These are phyloP conservation scores for Papilio demoleus DNA, from an alignment of 2,888 invertebrate genomes.

Conservation along the genomic window DNA sequence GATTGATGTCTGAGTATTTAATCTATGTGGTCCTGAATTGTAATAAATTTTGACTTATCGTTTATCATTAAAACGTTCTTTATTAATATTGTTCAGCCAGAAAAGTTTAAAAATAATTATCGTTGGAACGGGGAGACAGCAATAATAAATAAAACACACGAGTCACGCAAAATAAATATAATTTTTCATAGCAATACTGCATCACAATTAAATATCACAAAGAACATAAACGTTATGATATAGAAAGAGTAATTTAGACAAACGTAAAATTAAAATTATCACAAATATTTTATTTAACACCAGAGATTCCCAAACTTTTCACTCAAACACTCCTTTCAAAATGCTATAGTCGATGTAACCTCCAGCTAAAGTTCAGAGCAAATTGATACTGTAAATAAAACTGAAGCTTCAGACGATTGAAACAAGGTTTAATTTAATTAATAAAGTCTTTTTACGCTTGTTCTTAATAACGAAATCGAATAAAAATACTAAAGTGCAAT, in stretches of 20 bases:
- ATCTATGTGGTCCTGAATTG: conserved; percentile 5
- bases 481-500: no score
- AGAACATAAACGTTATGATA: no score
- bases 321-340: no score
- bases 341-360: no score
- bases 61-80: neutral
- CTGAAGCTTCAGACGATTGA: no score
- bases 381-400: no score
- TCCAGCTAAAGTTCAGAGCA: no score
- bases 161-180: conserved; percentile 33
- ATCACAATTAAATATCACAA: conserved; percentile 40
- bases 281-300: neutral
- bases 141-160: conserved; percentile 11
- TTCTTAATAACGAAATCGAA: no score
- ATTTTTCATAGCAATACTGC: conserved; percentile 37
- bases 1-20: neutral
- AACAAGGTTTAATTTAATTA: no score
- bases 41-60: neutral
- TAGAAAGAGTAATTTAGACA: conserved; percentile 13
- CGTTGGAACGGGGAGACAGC: neutral
- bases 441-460: no score
- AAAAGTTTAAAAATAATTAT: neutral
- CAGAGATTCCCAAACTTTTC: neutral
- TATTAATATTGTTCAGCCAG: neutral
- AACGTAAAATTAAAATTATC: neutral